Evolutionary conservation across 2,113 vertebrate genomes (phyloP), one percentile per base, ranked within the genome.

Genomic region (Phycodurus eques): DNA sequence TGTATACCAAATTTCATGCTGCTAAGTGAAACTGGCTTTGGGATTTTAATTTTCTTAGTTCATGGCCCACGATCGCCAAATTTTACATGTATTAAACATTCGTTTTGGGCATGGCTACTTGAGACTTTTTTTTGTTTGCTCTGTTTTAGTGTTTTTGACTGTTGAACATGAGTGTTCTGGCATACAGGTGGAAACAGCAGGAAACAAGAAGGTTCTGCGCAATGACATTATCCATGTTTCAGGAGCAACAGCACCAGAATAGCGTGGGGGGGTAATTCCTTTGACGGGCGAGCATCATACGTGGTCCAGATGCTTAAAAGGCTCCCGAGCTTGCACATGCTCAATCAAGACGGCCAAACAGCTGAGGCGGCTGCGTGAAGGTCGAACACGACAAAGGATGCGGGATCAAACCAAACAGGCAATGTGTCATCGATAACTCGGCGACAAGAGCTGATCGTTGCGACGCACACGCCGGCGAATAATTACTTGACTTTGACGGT

Each of bases 291-390:
- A 47, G 63, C 12, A 11, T 46, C 2, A 20, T 31, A 66, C 64
- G 64, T 66, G 64, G 64, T 49, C 44, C 44, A 66, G 47, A 66
- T 66, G 44, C 64, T 66, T 47, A 66, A 66, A 66, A 66, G 43
- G 64, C 44, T 47, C n/a, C 59, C 22, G 39, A 66, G 43, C 64
- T 66, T 66, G 64, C 44, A 46, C 64, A 8, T 22, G 44, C 64
- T 66, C 64, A 66, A 66, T 49, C 64, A 66, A 66, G 64, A 15
- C n/a, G 14, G 13, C n/a, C 43, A 66, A 66, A 49, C 64, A 47
- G 44, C 44, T 66, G 44, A 47, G 64, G 64, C 64, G 27, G 64
- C 47, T 43, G 44, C 22, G 43, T 47, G 43, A 66, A 66, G 64
- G 64, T 66, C 64, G 44, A 66, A 66, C 44, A 66, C 22, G 64